Conservation (phyloP, 2,888 invertebrate genomes). For the Idaea straminata region DNA sequence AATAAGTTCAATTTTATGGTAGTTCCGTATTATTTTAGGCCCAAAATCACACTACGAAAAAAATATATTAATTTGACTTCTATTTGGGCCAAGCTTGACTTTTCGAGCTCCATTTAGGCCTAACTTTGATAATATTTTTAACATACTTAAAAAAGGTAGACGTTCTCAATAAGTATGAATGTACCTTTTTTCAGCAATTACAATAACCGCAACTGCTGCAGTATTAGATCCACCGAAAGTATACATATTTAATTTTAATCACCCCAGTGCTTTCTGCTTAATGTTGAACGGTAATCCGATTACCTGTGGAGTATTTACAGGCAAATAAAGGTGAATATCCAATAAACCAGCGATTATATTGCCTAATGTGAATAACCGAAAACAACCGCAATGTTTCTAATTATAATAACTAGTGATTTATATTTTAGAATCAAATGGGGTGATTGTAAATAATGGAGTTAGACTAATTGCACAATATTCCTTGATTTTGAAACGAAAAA, state of each 20-base stretch:
- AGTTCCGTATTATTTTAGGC: no score
- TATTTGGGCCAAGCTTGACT: no score
- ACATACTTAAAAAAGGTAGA: not conserved
- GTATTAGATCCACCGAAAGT: constrained; percentile 8
- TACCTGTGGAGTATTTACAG: constrained; percentile 30
- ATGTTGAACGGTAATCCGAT: constrained; percentile 14
- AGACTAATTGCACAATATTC: not conserved
- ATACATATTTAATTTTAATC: constrained; percentile 22
- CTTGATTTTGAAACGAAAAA: not conserved
- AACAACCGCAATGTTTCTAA: not conserved
- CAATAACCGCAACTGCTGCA: constrained; percentile 21
- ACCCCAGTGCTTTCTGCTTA: constrained; percentile 25
- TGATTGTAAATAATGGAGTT: not conserved
- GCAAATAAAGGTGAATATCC: constrained; percentile 9
- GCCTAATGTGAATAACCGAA: not conserved
- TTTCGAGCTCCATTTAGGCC: no score
- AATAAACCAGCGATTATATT: constrained; percentile 4
- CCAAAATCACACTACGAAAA: no score
- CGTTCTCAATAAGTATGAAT: constrained; percentile 5
- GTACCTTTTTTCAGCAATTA: constrained; percentile 27
- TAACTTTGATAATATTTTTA: no score
- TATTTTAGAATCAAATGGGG: not conserved
- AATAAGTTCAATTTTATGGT: no score
- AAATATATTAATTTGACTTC: no score
- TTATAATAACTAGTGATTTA: not conserved